Conservation (phyloP, 2,888 invertebrate species). For the Elegia similella region DNA sequence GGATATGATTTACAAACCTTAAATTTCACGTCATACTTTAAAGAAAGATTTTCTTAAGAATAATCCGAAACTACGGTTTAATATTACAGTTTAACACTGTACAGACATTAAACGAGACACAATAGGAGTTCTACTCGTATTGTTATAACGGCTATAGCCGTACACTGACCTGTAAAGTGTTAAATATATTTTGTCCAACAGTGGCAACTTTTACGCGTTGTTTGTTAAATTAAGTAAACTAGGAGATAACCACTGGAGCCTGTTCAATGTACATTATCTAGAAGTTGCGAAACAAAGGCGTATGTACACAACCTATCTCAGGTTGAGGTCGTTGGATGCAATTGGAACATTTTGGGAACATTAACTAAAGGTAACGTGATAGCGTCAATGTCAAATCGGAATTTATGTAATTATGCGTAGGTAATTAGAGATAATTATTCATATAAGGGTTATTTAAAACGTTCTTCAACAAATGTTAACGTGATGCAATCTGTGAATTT, state of each 20-base stretch:
- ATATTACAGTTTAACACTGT: too few relatives aligned
- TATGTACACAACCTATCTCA: constrained; percentile 7
- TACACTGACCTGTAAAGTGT: too few relatives aligned
- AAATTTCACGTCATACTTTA: too few relatives aligned
- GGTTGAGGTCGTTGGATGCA: constrained; percentile 12
- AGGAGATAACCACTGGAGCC: constrained; percentile 12
- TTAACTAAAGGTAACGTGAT: constrained; percentile 8
- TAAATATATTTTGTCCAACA: too few relatives aligned
- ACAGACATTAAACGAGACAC: too few relatives aligned
- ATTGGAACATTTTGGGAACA: constrained; percentile 15
- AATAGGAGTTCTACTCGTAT: too few relatives aligned
- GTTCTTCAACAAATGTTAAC: too few relatives aligned
- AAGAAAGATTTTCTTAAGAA: too few relatives aligned
- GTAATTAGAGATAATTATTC: background rate
- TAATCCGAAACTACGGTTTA: too few relatives aligned
- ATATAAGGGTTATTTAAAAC: background rate
- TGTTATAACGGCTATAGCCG: too few relatives aligned
- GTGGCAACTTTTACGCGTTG: background rate
- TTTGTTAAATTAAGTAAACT: constrained; percentile 6
- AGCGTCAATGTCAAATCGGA: constrained; percentile 13
- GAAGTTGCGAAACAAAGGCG: constrained; percentile 8
- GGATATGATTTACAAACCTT: too few relatives aligned
- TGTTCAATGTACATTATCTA: constrained; percentile 14
- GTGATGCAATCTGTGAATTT: background rate
- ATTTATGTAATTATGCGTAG: background rate